Conservation (phyloP, 2,888 invertebrate genomes). For the Odontothrips loti region DNA sequence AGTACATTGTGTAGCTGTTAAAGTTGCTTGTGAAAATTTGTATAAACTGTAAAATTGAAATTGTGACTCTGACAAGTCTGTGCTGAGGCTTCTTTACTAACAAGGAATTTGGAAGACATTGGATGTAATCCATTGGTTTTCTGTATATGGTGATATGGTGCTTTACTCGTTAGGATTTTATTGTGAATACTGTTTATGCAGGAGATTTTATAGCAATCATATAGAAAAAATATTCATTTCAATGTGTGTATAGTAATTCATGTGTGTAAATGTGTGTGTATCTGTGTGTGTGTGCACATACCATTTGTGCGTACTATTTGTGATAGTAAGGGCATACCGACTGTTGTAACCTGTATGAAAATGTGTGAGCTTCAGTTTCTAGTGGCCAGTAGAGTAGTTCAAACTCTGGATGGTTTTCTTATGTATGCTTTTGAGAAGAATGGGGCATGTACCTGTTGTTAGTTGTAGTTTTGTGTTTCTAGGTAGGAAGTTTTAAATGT, state of each 20-base stretch:
- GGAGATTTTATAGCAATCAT: not conserved
- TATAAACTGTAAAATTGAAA: not conserved
- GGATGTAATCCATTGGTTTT: not conserved
- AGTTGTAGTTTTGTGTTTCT: not conserved
- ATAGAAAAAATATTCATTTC: not conserved
- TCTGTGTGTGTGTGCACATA: not conserved
- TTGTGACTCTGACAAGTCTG: not conserved
- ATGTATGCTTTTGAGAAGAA: not conserved
- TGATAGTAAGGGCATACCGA: not conserved
- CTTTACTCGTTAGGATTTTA: constrained; percentile 5
- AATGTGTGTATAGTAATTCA: not conserved
- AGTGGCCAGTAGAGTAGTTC: not conserved
- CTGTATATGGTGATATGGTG: constrained; percentile 17
- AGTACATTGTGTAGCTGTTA: not conserved
- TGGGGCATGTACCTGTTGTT: not conserved
- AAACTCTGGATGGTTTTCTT: not conserved
- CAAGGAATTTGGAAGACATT: not conserved
- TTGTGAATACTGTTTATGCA: not conserved
- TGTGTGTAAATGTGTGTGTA: not conserved
- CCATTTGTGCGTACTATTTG: not conserved
- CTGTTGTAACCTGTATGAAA: constrained; percentile 1
- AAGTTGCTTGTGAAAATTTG: not conserved
- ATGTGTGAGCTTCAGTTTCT: no score
- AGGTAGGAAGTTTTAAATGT: not conserved
- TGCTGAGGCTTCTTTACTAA: not conserved